Conservation (phyloP, 2,888 invertebrate genomes). For the Meiosimyza decipiens region DNA sequence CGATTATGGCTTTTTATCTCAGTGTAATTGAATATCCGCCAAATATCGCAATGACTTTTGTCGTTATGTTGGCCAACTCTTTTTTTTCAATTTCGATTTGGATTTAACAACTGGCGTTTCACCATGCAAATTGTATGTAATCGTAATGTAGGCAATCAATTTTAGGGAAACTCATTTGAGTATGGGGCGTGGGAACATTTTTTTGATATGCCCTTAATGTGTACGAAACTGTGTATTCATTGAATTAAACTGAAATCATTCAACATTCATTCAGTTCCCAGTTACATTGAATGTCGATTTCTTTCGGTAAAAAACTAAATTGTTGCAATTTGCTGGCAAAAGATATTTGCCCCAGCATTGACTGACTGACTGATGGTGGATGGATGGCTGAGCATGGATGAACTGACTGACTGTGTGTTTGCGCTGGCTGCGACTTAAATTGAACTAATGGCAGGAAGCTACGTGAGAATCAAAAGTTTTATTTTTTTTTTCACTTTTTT, state of each 20-base stretch:
- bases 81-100: background rate
- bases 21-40: no score
- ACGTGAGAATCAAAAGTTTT: slow-evolving; percentile 30
- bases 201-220: background rate
- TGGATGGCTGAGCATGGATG: no score
- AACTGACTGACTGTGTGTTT: background rate
- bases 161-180: background rate
- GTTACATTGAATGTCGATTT: slow-evolving; percentile 31
- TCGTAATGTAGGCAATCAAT: background rate
- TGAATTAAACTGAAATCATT: slow-evolving; percentile 16
- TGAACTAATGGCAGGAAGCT: slow-evolving; percentile 31
- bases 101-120: slow-evolving; percentile 13
- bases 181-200: slow-evolving; percentile 31
- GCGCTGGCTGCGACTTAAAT: slow-evolving; percentile 20
- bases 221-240: background rate
- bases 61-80: no score
- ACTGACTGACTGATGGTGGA: no score
- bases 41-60: no score
- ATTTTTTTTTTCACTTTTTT: slow-evolving; percentile 1
- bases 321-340: slow-evolving; percentile 30
- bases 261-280: background rate
- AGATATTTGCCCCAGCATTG: slow-evolving; percentile 18
- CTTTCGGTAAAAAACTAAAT: slow-evolving; percentile 32
- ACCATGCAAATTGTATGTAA: background rate
- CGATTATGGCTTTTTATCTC: no score